Conservation (phyloP, 2,113 vertebrate genomes). For the Boulengeromyrus knoepffleri region DNA sequence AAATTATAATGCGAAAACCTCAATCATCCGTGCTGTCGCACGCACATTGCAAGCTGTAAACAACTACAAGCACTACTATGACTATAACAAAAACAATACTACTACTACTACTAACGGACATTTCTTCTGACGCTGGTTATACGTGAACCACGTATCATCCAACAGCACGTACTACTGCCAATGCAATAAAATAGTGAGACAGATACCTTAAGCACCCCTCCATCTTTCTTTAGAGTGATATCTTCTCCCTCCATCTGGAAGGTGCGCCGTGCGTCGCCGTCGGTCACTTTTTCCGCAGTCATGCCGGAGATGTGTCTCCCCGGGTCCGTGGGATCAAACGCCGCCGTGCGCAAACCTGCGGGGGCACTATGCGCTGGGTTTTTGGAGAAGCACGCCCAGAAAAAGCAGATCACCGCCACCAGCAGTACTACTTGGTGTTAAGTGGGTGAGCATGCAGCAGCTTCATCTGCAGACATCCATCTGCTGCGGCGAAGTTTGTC, state of each 20-base stretch:
- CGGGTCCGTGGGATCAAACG: not conserved
- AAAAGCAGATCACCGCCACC: not conserved
- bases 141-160: not conserved
- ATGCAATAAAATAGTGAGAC: not conserved
- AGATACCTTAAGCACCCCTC: slow-evolving; percentile 84
- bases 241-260: slow-evolving; percentile 67
- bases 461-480: not conserved
- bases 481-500: not conserved
- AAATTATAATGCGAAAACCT: not conserved
- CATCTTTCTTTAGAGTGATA: slow-evolving; percentile 78
- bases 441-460: not conserved
- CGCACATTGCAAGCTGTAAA: not conserved
- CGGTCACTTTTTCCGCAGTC: slow-evolving; percentile 80
- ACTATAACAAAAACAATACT: not conserved
- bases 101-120: not conserved
- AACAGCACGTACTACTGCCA: not conserved
- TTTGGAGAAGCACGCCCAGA: not conserved
- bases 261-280: slow-evolving; percentile 56
- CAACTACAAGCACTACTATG: not conserved
- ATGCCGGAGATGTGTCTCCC: slow-evolving; percentile 31
- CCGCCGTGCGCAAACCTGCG: not conserved
- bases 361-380: not conserved
- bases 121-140: not conserved
- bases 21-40: not conserved
- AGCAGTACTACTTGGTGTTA: not conserved